These are phyloP conservation scores for Podarcis lilfordi DNA, from an alignment of 2,797 vertebrate species.

Conservation along the genomic window DNA sequence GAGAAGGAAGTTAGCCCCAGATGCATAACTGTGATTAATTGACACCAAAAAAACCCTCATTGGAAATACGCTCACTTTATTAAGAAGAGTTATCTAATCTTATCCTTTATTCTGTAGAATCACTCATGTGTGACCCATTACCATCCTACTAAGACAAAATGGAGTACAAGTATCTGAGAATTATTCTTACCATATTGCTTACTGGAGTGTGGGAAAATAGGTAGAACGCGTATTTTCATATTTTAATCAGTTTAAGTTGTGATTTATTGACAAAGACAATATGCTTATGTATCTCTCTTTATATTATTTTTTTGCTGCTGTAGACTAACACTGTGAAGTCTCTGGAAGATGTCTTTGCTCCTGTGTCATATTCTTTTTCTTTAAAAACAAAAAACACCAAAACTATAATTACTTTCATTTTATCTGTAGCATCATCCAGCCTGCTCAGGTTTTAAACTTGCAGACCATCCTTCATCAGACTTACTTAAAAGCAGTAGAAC, in stretches of 20 bases:
- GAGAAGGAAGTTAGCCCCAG: constrained; percentile 40
- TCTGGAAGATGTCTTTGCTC: constrained; percentile 15
- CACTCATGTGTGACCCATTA: constrained; percentile 72
- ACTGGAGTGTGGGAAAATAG: constrained; percentile 67
- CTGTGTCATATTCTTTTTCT: constrained; percentile 15
- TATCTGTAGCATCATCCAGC: constrained; percentile 29
- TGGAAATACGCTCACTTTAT: constrained; percentile 63
- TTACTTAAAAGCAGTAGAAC: constrained; percentile 18
- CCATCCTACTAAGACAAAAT: constrained; percentile 66
- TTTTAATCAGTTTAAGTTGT: constrained; percentile 59
- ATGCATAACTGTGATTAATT: constrained; percentile 67
- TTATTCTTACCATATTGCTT: constrained; percentile 68
- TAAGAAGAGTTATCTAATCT: constrained; percentile 72
- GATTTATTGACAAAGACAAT: constrained; percentile 64
- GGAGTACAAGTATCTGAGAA: constrained; percentile 67
- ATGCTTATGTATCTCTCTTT: constrained; percentile 47
- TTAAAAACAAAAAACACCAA: constrained; percentile 3
- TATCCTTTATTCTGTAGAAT: constrained; percentile 69
- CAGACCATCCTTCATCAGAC: neutral
- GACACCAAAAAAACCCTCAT: constrained; percentile 43
- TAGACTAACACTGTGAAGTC: neutral
- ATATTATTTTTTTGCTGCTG: neutral
- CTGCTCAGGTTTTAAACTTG: neutral
- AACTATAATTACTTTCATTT: constrained; percentile 54
- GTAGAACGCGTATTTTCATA: constrained; percentile 59